Percentiles rank a stretch among this genome's conserved stretches.
Evolutionary conservation across 2,888 invertebrate species (phyloP).

Genomic region (Aleiodes testaceus): DNA sequence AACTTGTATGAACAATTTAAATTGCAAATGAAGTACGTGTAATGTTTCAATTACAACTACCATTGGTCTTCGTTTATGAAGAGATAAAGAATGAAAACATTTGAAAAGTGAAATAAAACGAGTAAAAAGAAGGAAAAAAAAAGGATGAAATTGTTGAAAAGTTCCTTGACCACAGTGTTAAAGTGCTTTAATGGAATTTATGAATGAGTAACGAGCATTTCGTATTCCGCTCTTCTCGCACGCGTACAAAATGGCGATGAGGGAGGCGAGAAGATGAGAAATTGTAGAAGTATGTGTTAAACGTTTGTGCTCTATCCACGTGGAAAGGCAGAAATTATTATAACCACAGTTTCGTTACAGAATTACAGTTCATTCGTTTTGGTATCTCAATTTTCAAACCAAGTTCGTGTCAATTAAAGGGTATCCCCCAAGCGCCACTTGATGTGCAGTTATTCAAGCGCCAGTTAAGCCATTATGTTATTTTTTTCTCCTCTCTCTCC

Average conservation of each 20-base stretch:
- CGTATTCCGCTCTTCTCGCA: constrained; percentile 55
- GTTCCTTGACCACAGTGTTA: too few relatives aligned
- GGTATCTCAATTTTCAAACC: constrained; percentile 53
- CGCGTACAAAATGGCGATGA: constrained; percentile 44
- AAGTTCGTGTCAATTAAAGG: constrained; percentile 52
- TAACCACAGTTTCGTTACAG: constrained; percentile 48
- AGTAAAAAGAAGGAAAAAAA: constrained; percentile 25
- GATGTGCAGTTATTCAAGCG: constrained; percentile 31
- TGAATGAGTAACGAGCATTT: constrained; percentile 62
- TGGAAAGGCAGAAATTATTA: constrained; percentile 52
- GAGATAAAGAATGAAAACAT: constrained; percentile 15
- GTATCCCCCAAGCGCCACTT: constrained; percentile 33
- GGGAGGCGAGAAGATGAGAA: constrained; percentile 9
- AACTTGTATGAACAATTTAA: constrained; percentile 18
- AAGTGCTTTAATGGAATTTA: constrained; percentile 63
- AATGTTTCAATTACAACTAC: constrained; percentile 63
- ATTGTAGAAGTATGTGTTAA: background rate
- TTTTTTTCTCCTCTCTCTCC: constrained; percentile 14
- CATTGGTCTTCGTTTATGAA: constrained; percentile 36
- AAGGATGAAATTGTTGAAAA: constrained; percentile 8
- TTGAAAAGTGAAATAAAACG: constrained; percentile 20
- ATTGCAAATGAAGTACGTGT: constrained; percentile 52
- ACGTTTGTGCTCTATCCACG: background rate
- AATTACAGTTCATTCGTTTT: constrained; percentile 54
- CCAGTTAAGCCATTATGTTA: constrained; percentile 22